These are phyloP conservation scores for Drosophila ustulata DNA, from an alignment of 2,888 invertebrate species.

Conservation along the genomic window DNA sequence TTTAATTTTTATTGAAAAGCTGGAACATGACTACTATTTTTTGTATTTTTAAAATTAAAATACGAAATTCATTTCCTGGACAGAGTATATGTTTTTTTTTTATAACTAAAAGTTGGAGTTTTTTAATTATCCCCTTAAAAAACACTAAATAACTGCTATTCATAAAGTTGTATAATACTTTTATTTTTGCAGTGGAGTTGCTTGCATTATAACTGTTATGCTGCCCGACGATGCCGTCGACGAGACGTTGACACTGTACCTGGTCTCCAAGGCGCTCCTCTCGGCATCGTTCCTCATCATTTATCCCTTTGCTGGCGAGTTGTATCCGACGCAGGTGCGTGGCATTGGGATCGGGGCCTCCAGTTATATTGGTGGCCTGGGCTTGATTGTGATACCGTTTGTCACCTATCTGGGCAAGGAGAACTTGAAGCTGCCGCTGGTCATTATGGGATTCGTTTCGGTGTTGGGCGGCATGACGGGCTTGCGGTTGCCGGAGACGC, in stretches of 20 bases:
- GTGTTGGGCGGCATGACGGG: slow-evolving; percentile 93
- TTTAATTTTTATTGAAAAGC: too few species aligned
- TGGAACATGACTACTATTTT: too few species aligned
- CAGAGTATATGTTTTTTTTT: too few species aligned
- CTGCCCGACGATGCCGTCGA: slow-evolving; percentile 91
- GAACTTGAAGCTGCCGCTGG: slow-evolving; percentile 92
- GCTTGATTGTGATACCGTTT: slow-evolving; percentile 95
- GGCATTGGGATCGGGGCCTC: slow-evolving; percentile 96
- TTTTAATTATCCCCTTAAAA: too few species aligned
- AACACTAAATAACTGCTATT: too few species aligned
- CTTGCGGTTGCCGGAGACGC: slow-evolving; percentile 93
- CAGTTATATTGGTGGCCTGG: slow-evolving; percentile 95
- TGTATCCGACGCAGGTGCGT: slow-evolving; percentile 95
- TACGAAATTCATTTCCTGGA: too few species aligned
- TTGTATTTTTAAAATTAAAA: too few species aligned
- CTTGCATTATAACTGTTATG: slow-evolving; percentile 93
- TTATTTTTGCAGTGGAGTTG: slow-evolving; percentile 88
- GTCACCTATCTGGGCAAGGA: slow-evolving; percentile 95
- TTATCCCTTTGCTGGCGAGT: slow-evolving; percentile 96
- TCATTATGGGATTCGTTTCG: slow-evolving; percentile 93
- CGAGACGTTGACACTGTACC: slow-evolving; percentile 90
- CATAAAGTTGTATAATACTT: too few species aligned
- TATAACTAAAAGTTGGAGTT: too few species aligned
- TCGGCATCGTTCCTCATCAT: slow-evolving; percentile 96
- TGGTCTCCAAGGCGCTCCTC: slow-evolving; percentile 94